Conservation (phyloP, 2,888 invertebrate genomes). For the Drosophila leonis region DNA sequence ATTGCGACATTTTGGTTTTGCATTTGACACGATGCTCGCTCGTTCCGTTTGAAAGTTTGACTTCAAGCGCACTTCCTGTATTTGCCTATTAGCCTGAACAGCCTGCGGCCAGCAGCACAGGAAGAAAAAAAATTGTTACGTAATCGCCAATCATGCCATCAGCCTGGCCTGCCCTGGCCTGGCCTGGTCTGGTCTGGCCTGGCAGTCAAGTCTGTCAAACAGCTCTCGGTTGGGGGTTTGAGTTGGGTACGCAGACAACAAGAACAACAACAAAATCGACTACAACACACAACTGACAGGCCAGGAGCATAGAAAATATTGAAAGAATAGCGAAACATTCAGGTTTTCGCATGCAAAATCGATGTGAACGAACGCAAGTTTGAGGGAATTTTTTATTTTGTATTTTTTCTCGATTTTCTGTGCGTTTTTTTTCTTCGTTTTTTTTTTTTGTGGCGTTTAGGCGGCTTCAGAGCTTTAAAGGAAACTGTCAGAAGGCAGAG, state of each 20-base stretch:
- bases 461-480: slow-evolving; percentile 56
- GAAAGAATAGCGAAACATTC: slow-evolving; percentile 45
- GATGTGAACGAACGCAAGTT: slow-evolving; percentile 35
- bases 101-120: not conserved
- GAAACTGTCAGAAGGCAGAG: slow-evolving; percentile 22
- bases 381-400: not conserved
- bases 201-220: slow-evolving; percentile 38
- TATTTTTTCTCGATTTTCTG: not conserved
- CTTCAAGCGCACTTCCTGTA: not conserved
- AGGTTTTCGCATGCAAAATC: slow-evolving; percentile 65
- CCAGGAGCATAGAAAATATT: slow-evolving; percentile 36
- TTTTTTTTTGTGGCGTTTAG: slow-evolving; percentile 38
- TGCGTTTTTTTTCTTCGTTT: not conserved
- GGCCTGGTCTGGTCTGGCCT: too few relatives aligned
- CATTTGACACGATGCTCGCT: not conserved
- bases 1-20: not conserved
- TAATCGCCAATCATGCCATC: slow-evolving; percentile 70
- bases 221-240: slow-evolving; percentile 22
- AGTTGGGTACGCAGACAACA: slow-evolving; percentile 43
- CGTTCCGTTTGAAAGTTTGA: not conserved
- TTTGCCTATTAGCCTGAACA: slow-evolving; percentile 5
- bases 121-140: slow-evolving; percentile 29
- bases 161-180: slow-evolving; percentile 57
- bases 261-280: not conserved
- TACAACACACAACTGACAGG: slow-evolving; percentile 21